Evolutionary conservation across 2,888 invertebrate genomes (phyloP).

Genomic region (Cheilosia scutellata): DNA sequence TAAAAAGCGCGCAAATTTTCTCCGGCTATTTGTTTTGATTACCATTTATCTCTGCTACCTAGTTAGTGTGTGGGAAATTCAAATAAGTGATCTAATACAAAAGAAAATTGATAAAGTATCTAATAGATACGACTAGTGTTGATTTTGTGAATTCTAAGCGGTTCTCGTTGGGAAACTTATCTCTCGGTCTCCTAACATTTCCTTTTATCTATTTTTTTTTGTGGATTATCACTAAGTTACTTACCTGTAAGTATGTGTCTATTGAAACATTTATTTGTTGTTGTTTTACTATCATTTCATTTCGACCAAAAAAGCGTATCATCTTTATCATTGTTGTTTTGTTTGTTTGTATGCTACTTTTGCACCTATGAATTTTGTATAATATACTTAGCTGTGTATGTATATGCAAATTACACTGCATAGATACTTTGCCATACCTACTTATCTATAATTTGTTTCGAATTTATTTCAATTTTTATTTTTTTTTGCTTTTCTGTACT

Average conservation of each 20-base stretch:
- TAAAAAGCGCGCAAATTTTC: slow-evolving; percentile 67
- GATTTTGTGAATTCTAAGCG: slow-evolving; percentile 8
- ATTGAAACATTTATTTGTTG: slow-evolving; percentile 1
- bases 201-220: slow-evolving; percentile 34
- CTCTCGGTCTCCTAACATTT: slow-evolving; percentile 13
- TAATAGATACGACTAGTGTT: slow-evolving; percentile 17
- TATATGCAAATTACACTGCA: slow-evolving; percentile 33
- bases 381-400: slow-evolving; percentile 6
- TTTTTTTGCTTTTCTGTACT: not conserved
- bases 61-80: slow-evolving; percentile 38
- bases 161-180: slow-evolving; percentile 23
- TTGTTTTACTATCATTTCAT: slow-evolving; percentile 28
- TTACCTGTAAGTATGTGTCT: slow-evolving; percentile 67
- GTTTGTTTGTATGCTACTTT: slow-evolving; percentile 5
- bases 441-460: slow-evolving; percentile 37
- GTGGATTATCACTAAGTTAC: slow-evolving; percentile 64
- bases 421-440: slow-evolving; percentile 20
- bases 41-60: not conserved
- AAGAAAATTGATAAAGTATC: slow-evolving; percentile 39
- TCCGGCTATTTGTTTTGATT: slow-evolving; percentile 53
- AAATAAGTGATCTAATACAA: slow-evolving; percentile 36
- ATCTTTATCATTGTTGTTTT: slow-evolving; percentile 5
- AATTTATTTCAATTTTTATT: slow-evolving; percentile 9
- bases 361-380: slow-evolving; percentile 21
- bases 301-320: not conserved